Conservation (phyloP, 2,888 invertebrate species). For the Himalopsyche kuldschensis region DNA sequence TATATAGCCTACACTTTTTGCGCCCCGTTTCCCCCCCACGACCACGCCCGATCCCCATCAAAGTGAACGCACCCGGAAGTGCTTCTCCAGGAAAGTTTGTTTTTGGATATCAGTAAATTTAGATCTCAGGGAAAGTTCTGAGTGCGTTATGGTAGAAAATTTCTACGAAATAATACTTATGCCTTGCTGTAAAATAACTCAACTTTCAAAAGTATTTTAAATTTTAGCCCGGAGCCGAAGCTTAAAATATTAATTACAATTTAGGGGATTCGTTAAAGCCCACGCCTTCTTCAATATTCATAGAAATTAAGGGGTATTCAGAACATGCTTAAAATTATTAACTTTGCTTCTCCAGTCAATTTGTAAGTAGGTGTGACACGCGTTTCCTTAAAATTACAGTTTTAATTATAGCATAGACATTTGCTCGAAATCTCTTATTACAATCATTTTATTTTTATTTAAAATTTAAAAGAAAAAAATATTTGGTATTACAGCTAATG, state of each 20-base stretch:
- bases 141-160: neutral
- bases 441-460: too few species aligned
- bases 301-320: too few species aligned
- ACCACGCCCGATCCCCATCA: neutral
- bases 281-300: too few species aligned
- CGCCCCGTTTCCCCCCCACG: neutral
- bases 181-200: neutral
- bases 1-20: slow-evolving; percentile 1
- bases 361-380: too few species aligned
- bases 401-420: too few species aligned
- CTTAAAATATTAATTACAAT: neutral
- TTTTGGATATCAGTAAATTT: slow-evolving; percentile 34
- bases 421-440: too few species aligned
- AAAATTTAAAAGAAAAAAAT: too few species aligned
- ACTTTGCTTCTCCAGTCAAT: too few species aligned
- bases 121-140: slow-evolving; percentile 13
- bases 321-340: too few species aligned
- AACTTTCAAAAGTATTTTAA: neutral
- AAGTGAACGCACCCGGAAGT: slow-evolving; percentile 3
- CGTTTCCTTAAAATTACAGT: too few species aligned
- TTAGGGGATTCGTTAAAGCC: too few species aligned
- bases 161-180: neutral
- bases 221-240: neutral
- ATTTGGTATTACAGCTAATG: too few species aligned
- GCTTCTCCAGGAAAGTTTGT: slow-evolving; percentile 17